Base-by-base conservation (phyloP, 2,113 vertebrate genomes). In the Syngnathus scovelli region DNA sequence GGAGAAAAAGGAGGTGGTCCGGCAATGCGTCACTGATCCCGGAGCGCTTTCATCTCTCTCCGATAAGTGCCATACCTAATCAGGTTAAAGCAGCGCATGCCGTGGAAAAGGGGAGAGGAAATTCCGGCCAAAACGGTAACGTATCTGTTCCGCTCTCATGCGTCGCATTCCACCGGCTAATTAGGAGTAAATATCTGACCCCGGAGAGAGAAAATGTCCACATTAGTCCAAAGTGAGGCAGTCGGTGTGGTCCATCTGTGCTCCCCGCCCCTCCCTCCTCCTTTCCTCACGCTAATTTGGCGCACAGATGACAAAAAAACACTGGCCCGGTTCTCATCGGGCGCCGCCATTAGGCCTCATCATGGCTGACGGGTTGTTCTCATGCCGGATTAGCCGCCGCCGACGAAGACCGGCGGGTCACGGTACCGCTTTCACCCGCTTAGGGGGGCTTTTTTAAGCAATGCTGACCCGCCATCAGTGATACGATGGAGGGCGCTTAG, bases 181-280 rank as follows among this genome's bases (percentile, higher is more conserved):
- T 92, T 92, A 90, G 87, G 85, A 90, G 87, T 91, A 91, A 90
- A 89, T 90, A 91, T 90, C 88, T 92, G 91, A 92, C 91, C 90
- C 89, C 70, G 61, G 61, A 72, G 85, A 90, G 85, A 85, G 85
- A 89, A 87, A 89, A 84, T 21, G 80, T 89, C 83, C 85, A 82
- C 86, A 88, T 90, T 87, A 88, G 87, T 83, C 84, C 76, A 72
- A 85, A 66, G 81, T 79, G 21, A 87, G 82, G 78, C 80, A 85
- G 81, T 72, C 85, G 46, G 89, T 90, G 89, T 92, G 90, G 88
- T 89, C 89, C 89, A 90, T 89, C 87, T 90, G 86, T 81, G 76
- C 83, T 75, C 84, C 78, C 82, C n/a, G 63, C 38, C 58, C 65
- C 49, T 46, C 69, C 60, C 56, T 51, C 66, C 66, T 1, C 61